A percentile compares a stretch with the other conserved stretches of the same genome.
phyloP scores from a whole-genome alignment of 1,140 invertebrate species.

The Saccostrea echinata region DNA sequence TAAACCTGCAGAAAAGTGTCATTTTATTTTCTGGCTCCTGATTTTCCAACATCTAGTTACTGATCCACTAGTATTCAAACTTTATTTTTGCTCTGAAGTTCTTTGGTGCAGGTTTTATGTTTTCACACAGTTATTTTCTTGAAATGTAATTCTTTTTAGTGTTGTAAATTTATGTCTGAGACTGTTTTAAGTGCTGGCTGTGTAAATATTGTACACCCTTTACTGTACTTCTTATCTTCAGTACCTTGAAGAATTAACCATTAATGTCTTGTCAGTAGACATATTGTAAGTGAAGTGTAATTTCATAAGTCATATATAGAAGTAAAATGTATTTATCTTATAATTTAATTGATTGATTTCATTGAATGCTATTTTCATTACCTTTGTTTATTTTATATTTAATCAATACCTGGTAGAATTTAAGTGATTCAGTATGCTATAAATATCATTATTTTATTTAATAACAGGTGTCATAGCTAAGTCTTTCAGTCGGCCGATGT shows the following conservation, averaged over 20 bases:
- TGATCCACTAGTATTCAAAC: neutral
- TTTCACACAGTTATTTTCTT: neutral
- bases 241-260: too few relatives aligned
- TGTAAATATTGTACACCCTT: neutral
- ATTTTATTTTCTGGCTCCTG: neutral
- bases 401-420: neutral
- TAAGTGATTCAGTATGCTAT: neutral
- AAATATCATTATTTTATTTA: neutral
- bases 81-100: neutral
- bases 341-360: neutral
- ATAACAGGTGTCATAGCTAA: neutral
- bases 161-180: neutral
- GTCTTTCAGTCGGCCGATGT: slow-evolving; percentile 47
- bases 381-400: neutral
- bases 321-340: too few relatives aligned
- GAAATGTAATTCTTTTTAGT: neutral
- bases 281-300: too few relatives aligned
- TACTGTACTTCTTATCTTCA: too few relatives aligned
- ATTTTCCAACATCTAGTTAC: neutral
- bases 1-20: neutral
- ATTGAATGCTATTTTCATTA: neutral
- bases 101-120: neutral
- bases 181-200: neutral
- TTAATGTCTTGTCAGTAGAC: too few relatives aligned
- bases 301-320: too few relatives aligned